Conservation (phyloP, 2,888 invertebrate genomes). For the Sarcophaga subvicina region DNA sequence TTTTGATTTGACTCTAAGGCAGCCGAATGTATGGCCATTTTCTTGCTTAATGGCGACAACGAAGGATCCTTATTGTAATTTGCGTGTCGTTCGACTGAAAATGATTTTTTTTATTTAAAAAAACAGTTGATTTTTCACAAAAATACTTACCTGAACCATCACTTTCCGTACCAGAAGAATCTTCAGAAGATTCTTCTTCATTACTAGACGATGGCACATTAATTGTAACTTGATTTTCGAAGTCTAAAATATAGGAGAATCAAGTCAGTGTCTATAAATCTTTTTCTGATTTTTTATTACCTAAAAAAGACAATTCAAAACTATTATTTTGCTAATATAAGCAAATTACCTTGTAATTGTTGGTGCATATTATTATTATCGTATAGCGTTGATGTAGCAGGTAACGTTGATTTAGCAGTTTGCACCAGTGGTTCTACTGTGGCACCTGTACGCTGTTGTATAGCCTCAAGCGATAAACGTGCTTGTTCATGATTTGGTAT, state of each 20-base stretch:
- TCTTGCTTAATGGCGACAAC: conserved; percentile 90
- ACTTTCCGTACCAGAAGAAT: conserved; percentile 49
- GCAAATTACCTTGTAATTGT: conserved; percentile 53
- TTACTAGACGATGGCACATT: conserved; percentile 59
- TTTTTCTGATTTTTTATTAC: conserved; percentile 3
- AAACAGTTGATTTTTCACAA: conserved; percentile 1
- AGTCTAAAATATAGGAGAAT: conserved; percentile 35
- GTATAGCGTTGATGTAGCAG: conserved; percentile 49
- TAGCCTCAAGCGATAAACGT: conserved; percentile 90
- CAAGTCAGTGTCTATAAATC: neutral
- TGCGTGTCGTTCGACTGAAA: conserved; percentile 31
- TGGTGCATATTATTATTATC: conserved; percentile 43
- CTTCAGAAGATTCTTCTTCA: conserved; percentile 57
- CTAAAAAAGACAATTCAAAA: conserved; percentile 9
- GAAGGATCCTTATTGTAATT: conserved; percentile 85
- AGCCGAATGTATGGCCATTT: conserved; percentile 88
- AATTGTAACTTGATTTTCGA: conserved; percentile 51
- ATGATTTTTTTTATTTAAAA: neutral
- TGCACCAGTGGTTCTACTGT: conserved; percentile 64
- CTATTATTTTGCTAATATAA: neutral
- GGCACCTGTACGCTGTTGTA: conserved; percentile 85
- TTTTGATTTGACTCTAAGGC: conserved; percentile 48
- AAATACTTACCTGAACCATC: conserved; percentile 52
- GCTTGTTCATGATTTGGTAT: conserved; percentile 95
- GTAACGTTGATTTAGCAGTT: neutral